Evolutionary conservation across 2,797 vertebrate species (phyloP).

Genomic region (Halcyon leucocephala): DNA sequence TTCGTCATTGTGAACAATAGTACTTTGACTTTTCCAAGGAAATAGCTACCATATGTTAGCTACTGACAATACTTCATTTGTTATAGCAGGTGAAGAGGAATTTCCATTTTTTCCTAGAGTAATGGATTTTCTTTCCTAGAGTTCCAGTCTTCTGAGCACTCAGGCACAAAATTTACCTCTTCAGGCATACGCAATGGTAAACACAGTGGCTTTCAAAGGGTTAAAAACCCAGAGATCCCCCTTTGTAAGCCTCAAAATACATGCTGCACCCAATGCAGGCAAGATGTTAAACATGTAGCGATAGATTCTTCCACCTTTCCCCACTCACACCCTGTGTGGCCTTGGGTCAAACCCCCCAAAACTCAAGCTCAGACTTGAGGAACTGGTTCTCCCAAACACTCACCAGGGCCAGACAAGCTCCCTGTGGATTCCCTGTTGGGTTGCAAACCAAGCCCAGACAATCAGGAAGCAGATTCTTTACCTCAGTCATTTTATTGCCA

Average conservation of each 20-base stretch:
- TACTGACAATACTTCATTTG: background rate
- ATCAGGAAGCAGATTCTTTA: background rate
- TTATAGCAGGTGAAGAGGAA: background rate
- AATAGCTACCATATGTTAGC: slow-evolving; percentile 31
- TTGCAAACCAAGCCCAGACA: background rate
- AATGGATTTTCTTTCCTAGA: background rate
- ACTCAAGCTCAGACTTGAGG: background rate
- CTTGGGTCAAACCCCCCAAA: background rate
- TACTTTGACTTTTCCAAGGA: slow-evolving; percentile 22
- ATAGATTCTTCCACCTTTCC: background rate
- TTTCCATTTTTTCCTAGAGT: background rate
- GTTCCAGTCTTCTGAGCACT: background rate
- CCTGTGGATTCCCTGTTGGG: background rate
- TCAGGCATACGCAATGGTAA: background rate
- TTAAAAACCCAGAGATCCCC: background rate
- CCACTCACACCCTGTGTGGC: background rate
- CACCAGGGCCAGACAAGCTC: background rate
- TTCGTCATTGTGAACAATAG: background rate
- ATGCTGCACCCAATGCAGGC: background rate
- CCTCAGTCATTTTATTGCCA: background rate
- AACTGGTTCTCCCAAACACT: background rate
- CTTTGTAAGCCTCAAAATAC: background rate
- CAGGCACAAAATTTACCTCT: background rate
- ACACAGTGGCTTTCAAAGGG: background rate
- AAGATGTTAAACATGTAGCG: background rate